phyloP scores from a whole-genome alignment of 2,888 invertebrate genomes.

The Poecilobothrus nobilitatus region DNA sequence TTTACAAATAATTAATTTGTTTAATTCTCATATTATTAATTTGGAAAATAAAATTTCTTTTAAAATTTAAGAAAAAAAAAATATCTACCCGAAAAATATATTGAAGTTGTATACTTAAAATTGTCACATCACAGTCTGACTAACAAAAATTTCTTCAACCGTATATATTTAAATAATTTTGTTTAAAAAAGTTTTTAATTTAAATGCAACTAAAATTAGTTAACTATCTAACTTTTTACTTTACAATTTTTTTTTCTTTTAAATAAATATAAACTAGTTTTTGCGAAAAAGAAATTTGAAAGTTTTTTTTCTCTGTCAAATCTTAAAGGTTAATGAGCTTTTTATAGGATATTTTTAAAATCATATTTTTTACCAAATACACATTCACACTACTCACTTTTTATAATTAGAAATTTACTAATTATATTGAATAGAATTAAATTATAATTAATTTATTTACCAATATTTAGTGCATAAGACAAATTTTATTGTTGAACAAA shows the following conservation, averaged over 20 bases:
- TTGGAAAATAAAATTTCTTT: neutral
- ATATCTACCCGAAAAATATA: neutral
- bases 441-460: neutral
- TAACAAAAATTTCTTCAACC: neutral
- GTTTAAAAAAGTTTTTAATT: no score
- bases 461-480: neutral
- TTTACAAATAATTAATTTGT: no score
- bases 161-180: no score
- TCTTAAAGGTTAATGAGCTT: neutral
- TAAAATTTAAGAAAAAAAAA: neutral
- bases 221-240: no score
- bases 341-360: neutral
- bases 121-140: neutral
- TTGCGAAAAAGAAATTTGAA: neutral
- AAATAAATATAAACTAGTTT: neutral
- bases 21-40: no score
- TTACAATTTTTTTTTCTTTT: no score
- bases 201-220: no score
- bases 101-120: neutral
- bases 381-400: neutral
- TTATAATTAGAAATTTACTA: neutral
- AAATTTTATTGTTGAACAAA: slow-evolving; percentile 2
- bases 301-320: neutral
- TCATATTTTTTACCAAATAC: neutral
- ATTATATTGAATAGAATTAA: neutral